A percentile compares a stretch with the other conserved stretches of the same genome.
phyloP scores from a whole-genome alignment of 2,888 invertebrate species.

The Leptinotarsa juncta region DNA sequence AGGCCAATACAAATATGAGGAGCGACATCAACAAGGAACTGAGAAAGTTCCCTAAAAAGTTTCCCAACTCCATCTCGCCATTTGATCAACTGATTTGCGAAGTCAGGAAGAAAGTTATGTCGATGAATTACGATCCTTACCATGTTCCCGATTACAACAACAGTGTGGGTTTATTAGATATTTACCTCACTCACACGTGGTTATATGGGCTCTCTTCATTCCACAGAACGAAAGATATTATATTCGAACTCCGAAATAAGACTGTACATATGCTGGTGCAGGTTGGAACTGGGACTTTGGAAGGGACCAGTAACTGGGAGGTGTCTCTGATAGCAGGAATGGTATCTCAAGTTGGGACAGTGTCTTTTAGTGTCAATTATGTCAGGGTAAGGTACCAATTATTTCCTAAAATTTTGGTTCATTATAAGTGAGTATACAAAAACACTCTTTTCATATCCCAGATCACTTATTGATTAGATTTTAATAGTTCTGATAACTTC shows the following conservation, averaged over 20 bases:
- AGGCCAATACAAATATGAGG: slow-evolving; percentile 81
- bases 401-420: slow-evolving; percentile 60
- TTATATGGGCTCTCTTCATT: slow-evolving; percentile 83
- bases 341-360: slow-evolving; percentile 77
- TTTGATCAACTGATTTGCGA: slow-evolving; percentile 86
- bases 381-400: slow-evolving; percentile 67
- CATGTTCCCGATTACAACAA: slow-evolving; percentile 79
- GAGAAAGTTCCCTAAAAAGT: slow-evolving; percentile 76
- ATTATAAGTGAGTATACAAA: background rate
- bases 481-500: too few relatives aligned
- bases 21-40: slow-evolving; percentile 81
- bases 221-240: slow-evolving; percentile 83
- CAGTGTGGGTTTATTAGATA: slow-evolving; percentile 76
- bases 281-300: slow-evolving; percentile 83
- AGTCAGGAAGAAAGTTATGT: slow-evolving; percentile 75
- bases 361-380: slow-evolving; percentile 84
- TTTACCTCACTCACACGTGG: slow-evolving; percentile 81
- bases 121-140: slow-evolving; percentile 78
- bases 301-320: slow-evolving; percentile 85
- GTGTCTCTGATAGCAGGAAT: slow-evolving; percentile 76
- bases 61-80: slow-evolving; percentile 88
- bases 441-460: too few relatives aligned
- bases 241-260: slow-evolving; percentile 78
- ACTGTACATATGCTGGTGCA: slow-evolving; percentile 76
- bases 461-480: too few relatives aligned